Conservation (phyloP, 2,113 vertebrate genomes). For the Hippocampus zosterae region DNA sequence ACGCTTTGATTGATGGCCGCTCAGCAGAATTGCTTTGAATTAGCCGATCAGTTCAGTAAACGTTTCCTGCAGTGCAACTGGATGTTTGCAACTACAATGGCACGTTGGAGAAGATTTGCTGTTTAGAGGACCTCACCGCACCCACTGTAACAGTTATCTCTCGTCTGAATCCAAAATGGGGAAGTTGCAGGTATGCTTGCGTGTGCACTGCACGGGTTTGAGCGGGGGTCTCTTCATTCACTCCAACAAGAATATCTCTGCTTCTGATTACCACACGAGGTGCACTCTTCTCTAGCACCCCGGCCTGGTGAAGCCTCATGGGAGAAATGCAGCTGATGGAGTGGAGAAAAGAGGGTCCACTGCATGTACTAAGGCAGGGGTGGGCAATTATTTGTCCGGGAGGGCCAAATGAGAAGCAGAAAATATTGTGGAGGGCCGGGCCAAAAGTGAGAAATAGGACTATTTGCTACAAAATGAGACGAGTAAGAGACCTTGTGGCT, state of each 20-base stretch:
- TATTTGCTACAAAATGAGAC: no score
- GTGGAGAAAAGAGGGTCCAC: constrained; percentile 4
- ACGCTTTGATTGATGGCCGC: not conserved
- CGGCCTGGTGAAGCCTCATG: not conserved
- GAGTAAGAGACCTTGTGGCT: no score
- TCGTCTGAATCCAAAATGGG: not conserved
- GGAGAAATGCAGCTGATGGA: not conserved
- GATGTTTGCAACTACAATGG: not conserved
- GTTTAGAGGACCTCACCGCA: no score
- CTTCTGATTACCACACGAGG: not conserved
- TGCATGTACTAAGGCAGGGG: not conserved
- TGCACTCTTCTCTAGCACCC: not conserved
- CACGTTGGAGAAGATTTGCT: no score
- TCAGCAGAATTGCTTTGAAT: constrained; percentile 14
- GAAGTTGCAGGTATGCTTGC: not conserved
- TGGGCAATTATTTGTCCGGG: no score
- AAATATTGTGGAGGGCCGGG: no score
- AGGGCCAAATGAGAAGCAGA: no score
- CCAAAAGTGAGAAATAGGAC: no score
- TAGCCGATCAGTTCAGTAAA: not conserved
- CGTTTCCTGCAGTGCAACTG: not conserved
- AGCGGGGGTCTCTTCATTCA: not conserved
- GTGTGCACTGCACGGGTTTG: not conserved
- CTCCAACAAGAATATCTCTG: no score
- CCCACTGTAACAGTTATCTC: no score